Evolutionary conservation across 2,888 invertebrate genomes (phyloP), one percentile per base, ranked within the genome.

Genomic region (Electrophaes corylata): DNA sequence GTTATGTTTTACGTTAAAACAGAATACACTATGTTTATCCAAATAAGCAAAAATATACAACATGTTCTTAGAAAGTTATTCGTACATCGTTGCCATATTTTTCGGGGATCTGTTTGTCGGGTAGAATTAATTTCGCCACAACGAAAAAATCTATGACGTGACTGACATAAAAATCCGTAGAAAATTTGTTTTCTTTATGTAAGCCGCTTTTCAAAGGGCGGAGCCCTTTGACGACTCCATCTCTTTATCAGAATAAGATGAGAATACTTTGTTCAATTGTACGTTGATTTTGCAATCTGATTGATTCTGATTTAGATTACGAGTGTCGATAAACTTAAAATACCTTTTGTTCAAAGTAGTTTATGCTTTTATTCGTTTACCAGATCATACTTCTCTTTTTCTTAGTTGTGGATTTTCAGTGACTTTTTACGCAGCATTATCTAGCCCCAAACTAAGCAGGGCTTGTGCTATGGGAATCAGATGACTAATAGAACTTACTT

Each of bases 91-190:
- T 49, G 39, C 41, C 45, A 43, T 29, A 43, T 29, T 54, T 62
- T 78, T 78, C 83, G 76, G 75, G 82, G 82, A 86, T 84, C 85
- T 86, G 84, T 82, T 83, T 84, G 80, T 73, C 69, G 63, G 72
- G 69, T 73, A 67, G 78, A 84, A 85, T 84, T 84, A 81, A 83
- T 86, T 84, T 82, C 67, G 67, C 66, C 60, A 57, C 61, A 57
- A 62, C 65, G 75, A 78, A 80, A 79, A 84, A 83, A 78, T 75
- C 71, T 73, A 56, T 70, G 70, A 83, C 84, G 84, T 86, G 86
- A 86, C 84, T 82, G 82, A 83, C 86, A 86, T 83, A 76, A 79
- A 85, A 86, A 82, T 79, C 65, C 78, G 70, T 71, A 73, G 68
- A 81, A 80, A 79, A 80, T 79, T 79, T 83, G 79, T 80, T 82